Evolutionary conservation across 2,888 invertebrate genomes (phyloP).

Genomic region (Tetanocera ferruginea): DNA sequence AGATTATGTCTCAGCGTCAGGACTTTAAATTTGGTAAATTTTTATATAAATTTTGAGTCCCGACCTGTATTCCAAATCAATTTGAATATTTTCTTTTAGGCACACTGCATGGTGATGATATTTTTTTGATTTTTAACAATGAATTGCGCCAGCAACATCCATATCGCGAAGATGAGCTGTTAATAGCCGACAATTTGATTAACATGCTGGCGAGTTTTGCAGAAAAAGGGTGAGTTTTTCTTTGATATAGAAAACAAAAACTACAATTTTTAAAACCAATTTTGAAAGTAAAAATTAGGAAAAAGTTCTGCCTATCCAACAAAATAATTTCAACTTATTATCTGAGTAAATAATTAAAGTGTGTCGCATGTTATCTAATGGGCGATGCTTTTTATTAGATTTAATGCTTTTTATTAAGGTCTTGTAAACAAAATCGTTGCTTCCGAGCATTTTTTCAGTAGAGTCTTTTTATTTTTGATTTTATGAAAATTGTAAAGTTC

Average conservation of each 20-base stretch:
- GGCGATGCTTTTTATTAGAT: too few species aligned
- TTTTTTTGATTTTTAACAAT: slow-evolving; percentile 41
- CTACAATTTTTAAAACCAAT: too few species aligned
- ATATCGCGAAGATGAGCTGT: slow-evolving; percentile 41
- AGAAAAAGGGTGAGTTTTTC: slow-evolving; percentile 28
- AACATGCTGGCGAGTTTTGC: slow-evolving; percentile 46
- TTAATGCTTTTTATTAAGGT: too few species aligned
- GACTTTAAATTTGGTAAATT: slow-evolving; percentile 71
- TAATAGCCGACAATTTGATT: slow-evolving; percentile 42
- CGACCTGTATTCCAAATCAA: background rate
- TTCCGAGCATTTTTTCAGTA: too few species aligned
- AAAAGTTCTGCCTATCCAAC: too few species aligned
- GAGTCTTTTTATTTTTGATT: too few species aligned
- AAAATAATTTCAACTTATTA: too few species aligned
- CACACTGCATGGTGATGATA: slow-evolving; percentile 47
- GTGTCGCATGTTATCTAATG: too few species aligned
- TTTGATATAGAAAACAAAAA: background rate
- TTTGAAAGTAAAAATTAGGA: too few species aligned
- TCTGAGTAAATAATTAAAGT: too few species aligned
- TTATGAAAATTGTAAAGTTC: too few species aligned
- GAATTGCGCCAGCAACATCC: slow-evolving; percentile 26
- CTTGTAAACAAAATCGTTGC: too few species aligned
- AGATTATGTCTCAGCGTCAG: slow-evolving; percentile 70
- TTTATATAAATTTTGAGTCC: background rate
- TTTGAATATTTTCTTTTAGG: slow-evolving; percentile 27